A percentile compares a stretch with the other conserved stretches of the same genome.
Conservation (phyloP, 2,797 vertebrate species). For the Bucorvus abyssinicus region DNA sequence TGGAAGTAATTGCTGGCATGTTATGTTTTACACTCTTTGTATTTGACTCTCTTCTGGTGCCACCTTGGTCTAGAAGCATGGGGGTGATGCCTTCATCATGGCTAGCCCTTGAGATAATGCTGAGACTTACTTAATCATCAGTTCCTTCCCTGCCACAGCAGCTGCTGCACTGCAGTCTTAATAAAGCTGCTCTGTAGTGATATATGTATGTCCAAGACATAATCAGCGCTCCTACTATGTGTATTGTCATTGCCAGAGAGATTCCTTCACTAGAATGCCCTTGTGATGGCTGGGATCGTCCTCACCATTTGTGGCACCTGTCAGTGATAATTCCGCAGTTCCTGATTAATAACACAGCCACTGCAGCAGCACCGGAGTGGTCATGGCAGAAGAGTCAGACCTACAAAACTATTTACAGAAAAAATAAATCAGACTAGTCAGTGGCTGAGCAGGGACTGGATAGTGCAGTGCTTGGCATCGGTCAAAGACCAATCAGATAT, state of each 20-base stretch:
- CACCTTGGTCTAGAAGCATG: background rate
- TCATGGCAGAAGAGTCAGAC: background rate
- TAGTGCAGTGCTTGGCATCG: background rate
- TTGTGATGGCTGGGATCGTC: background rate
- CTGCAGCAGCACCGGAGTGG: background rate
- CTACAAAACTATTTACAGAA: background rate
- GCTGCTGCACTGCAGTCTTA: background rate
- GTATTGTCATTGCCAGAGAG: background rate
- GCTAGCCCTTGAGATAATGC: background rate
- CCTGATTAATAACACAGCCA: background rate
- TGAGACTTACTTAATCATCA: background rate
- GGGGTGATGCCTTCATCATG: background rate
- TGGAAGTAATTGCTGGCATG: background rate
- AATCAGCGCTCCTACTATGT: background rate
- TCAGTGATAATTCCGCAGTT: conserved; percentile 22
- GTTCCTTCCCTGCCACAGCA: background rate
- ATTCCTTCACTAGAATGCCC: background rate
- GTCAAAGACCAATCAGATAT: background rate
- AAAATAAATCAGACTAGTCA: background rate
- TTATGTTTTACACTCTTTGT: background rate
- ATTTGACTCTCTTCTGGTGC: background rate
- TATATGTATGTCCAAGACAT: background rate
- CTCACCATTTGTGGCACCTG: background rate
- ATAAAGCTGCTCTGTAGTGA: conserved; percentile 26
- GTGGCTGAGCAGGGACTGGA: background rate